These are phyloP conservation scores for Protosalanx chinensis DNA, from an alignment of 2,797 vertebrate species.

Conservation along the genomic window DNA sequence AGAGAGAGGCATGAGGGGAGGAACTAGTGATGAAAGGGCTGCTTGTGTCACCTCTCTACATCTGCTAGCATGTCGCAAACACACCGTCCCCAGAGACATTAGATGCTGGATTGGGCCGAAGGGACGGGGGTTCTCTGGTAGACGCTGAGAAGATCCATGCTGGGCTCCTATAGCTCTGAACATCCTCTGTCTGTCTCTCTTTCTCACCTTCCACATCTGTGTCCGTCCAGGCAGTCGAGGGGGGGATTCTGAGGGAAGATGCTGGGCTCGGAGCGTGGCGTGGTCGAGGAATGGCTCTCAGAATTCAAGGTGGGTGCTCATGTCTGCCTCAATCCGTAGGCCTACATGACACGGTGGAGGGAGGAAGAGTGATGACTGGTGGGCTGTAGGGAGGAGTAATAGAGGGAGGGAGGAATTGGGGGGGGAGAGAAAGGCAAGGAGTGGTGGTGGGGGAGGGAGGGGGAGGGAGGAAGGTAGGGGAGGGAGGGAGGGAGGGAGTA, in stretches of 20 bases:
- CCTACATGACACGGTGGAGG: neutral
- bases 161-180: constrained; percentile 13
- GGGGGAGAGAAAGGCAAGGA: neutral
- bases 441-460: neutral
- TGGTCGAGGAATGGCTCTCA: constrained; percentile 98
- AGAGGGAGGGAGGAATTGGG: neutral
- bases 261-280: constrained; percentile 88
- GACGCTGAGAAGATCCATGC: too few relatives aligned
- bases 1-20: too few relatives aligned
- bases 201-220: constrained; percentile 15
- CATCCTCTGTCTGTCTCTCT: neutral
- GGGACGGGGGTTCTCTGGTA: too few relatives aligned
- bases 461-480: neutral
- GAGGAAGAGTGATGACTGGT: neutral
- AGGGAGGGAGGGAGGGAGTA: constrained; percentile 30
- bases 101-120: too few relatives aligned
- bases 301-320: constrained; percentile 92
- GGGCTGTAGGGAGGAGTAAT: too few relatives aligned
- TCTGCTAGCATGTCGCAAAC: too few relatives aligned
- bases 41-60: too few relatives aligned
- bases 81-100: too few relatives aligned
- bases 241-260: constrained; percentile 80
- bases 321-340: neutral
- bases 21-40: too few relatives aligned
- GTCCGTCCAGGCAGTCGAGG: constrained; percentile 59